Evolutionary conservation across 1,140 invertebrate species (phyloP), one percentile per base, ranked within the genome.

Genomic region (Nautilus pompilius): DNA sequence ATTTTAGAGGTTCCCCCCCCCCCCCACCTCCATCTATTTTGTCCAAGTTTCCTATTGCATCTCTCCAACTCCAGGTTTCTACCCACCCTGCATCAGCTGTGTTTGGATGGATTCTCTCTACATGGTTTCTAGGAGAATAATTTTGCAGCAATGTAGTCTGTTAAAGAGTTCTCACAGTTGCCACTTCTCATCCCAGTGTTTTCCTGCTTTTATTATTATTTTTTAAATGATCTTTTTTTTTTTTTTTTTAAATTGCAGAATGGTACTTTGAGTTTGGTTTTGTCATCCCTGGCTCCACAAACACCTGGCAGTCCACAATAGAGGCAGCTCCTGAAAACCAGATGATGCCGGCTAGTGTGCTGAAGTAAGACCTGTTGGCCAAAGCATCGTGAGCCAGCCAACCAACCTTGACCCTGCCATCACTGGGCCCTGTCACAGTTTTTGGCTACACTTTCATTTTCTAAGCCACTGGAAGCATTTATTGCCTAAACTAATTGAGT

Each of bases 241-340:
- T 56, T 15, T 41, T 51, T 32, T 24, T 53, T 58, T 54, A 24
- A 59, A 15, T 95, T 68, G 13, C 63, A 86, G 95, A 99, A 84
- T 99, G 97, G 97, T 93, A 92, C 81, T 99, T 99, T 84, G 95
- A 99, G 80, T 99, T 99, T 89, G 98, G 98, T 45, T 98, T 95
- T 84, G 96, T 99, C 1, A 98, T 99, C 76, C 93, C 96, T 22
- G 95, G 96, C 73, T 99, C 96, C 22, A 99, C 96, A 48, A 99
- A 99, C 83, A 99, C 96, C 4, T 99, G 98, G 98, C 96, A 99
- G 82, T 96, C 92, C 62, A 86, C 95, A 22, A 97, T 99, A 71
- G 95, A 99, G 85, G 96, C 97, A 36, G 97, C 98, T 0, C 96
- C 97, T 3, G 96, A 99, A 83, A 96, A 93, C 65, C 95, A 99